Conservation (phyloP, 2,888 invertebrate genomes). For the Metopia argyrocephala region DNA sequence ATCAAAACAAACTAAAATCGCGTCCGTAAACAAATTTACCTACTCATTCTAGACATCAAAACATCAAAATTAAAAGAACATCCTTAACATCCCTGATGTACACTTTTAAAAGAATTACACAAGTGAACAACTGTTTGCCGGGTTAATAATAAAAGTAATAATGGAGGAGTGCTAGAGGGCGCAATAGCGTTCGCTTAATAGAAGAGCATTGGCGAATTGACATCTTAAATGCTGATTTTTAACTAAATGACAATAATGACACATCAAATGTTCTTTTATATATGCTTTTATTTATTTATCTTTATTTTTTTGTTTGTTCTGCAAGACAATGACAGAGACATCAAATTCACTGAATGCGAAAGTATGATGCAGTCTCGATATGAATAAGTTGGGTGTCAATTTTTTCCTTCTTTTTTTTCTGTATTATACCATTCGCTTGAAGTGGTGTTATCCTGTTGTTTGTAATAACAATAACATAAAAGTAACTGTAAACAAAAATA, state of each 20-base stretch:
- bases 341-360: constrained; percentile 75
- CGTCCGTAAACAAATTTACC: constrained; percentile 56
- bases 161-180: constrained; percentile 40
- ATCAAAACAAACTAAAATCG: constrained; percentile 54
- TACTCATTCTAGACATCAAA: too few relatives aligned
- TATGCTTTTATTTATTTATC: too few relatives aligned
- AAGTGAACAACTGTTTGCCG: constrained; percentile 36
- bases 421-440: too few relatives aligned
- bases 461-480: constrained; percentile 60
- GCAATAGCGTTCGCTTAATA: constrained; percentile 1
- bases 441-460: constrained; percentile 37
- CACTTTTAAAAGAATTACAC: constrained; percentile 9
- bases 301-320: too few relatives aligned
- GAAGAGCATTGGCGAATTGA: constrained; percentile 64
- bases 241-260: constrained; percentile 68
- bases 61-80: constrained; percentile 24
- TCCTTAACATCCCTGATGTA: constrained; percentile 46
- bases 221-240: constrained; percentile 76
- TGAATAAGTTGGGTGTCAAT: constrained; percentile 58
- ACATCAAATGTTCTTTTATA: constrained; percentile 66
- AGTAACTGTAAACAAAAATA: constrained; percentile 50
- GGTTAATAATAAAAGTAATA: constrained; percentile 8
- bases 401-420: constrained; percentile 65
- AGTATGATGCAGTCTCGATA: constrained; percentile 58
- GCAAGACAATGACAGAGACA: constrained; percentile 74